These are phyloP conservation scores for Erpobdella octoculata DNA, from an alignment of 2,888 invertebrate genomes.

Conservation along the genomic window DNA sequence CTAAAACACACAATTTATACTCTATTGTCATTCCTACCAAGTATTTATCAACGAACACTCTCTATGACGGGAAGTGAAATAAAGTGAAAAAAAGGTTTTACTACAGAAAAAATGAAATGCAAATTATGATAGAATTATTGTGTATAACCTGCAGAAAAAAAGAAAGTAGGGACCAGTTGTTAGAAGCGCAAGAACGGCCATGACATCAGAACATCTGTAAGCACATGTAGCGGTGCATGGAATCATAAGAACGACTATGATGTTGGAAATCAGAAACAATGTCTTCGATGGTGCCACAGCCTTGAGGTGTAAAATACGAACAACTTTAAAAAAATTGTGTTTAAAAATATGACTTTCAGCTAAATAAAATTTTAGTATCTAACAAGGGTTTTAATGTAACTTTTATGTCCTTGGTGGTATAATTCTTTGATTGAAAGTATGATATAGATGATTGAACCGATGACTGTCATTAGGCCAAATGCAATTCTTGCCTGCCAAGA, in stretches of 20 bases:
- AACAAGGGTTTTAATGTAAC: slow-evolving; percentile 91
- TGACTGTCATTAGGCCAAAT: slow-evolving; percentile 70
- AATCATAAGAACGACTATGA: slow-evolving; percentile 76
- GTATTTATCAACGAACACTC: neutral
- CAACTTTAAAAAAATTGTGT: neutral
- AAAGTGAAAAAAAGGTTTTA: too few species aligned
- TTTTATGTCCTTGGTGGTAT: slow-evolving; percentile 78
- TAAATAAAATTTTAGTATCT: too few species aligned
- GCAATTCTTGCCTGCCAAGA: slow-evolving; percentile 58
- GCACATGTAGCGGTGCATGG: slow-evolving; percentile 74
- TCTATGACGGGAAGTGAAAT: neutral
- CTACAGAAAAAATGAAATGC: neutral
- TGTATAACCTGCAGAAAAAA: slow-evolving; percentile 83
- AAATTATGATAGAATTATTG: neutral
- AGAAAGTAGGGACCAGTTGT: slow-evolving; percentile 92
- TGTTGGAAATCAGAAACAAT: slow-evolving; percentile 86
- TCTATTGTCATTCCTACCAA: neutral
- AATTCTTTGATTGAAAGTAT: slow-evolving; percentile 77
- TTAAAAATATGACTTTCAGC: neutral
- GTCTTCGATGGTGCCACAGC: slow-evolving; percentile 81
- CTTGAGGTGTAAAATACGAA: slow-evolving; percentile 55
- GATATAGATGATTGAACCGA: slow-evolving; percentile 77
- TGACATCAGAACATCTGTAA: slow-evolving; percentile 78
- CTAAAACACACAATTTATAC: slow-evolving; percentile 54
- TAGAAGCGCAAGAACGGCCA: slow-evolving; percentile 85